Percentiles rank a stretch among this genome's conserved stretches.
Evolutionary conservation across 2,113 vertebrate genomes (phyloP).

Genomic region (Lates calcarifer): DNA sequence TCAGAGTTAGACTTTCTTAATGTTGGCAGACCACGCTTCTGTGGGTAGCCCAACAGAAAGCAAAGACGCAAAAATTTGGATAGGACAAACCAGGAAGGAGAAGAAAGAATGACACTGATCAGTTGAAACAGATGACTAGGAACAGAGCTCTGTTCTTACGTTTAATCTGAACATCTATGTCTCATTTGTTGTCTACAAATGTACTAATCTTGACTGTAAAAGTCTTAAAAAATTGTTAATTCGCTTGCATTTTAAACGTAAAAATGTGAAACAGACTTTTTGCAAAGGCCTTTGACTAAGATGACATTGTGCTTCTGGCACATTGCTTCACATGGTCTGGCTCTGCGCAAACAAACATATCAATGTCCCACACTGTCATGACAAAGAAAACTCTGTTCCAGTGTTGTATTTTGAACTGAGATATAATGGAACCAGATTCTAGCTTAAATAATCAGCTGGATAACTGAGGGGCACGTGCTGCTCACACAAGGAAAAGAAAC

Average conservation of each 20-base stretch:
- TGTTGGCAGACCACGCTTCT: slow-evolving; percentile 71
- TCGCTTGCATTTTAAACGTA: background rate
- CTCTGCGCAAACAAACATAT: slow-evolving; percentile 41
- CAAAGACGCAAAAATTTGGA: slow-evolving; percentile 48
- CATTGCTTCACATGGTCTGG: slow-evolving; percentile 37
- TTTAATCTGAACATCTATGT: background rate
- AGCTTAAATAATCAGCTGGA: slow-evolving; percentile 63
- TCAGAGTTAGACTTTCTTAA: slow-evolving; percentile 78
- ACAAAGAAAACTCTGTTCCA: slow-evolving; percentile 66
- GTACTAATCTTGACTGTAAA: background rate
- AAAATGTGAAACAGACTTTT: slow-evolving; percentile 1
- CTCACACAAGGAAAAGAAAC: slow-evolving; percentile 56
- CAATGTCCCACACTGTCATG: slow-evolving; percentile 30
- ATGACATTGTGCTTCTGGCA: slow-evolving; percentile 23
- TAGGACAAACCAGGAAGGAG: slow-evolving; percentile 32
- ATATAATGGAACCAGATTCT: slow-evolving; percentile 46
- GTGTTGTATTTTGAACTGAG: slow-evolving; percentile 33
- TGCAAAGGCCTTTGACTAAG: background rate
- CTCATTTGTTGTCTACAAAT: background rate
- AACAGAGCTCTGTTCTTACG: slow-evolving; percentile 3
- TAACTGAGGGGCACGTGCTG: slow-evolving; percentile 68
- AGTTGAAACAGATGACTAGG: background rate
- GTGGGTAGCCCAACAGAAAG: slow-evolving; percentile 66
- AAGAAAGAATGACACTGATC: slow-evolving; percentile 7
- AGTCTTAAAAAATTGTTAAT: slow-evolving; percentile 15